Base-by-base conservation (phyloP, 1,140 invertebrate species). In the Philaenus spumarius region DNA sequence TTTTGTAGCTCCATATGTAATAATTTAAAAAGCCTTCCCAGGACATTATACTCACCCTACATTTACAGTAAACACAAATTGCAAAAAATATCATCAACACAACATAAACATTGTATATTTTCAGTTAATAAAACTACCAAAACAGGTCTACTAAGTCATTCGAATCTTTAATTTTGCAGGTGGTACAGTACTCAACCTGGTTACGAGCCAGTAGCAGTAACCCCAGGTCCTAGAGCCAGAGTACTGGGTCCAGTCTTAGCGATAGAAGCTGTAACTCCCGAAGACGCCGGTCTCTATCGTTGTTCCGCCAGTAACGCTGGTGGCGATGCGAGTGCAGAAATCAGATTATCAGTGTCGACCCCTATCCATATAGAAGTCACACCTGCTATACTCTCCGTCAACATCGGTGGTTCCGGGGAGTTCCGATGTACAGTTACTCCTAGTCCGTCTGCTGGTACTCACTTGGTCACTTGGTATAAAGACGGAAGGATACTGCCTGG, bases 391-490 rank as follows among this genome's bases (percentile, higher is more conserved):
- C 50, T 52, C 1, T 53, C 59, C 59, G 86, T 90, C 22, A 84
- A 89, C 68, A 80, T 89, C 66, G 88, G 87, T 19, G 82, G 86
- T 59, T 82, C 80, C 42, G 84, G 87, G 2, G 83, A 85, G 67
- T 89, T 93, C 67, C 78, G 81, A 51, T 93, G 90, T 70, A 72
- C 78, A 53, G 74, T 77, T 15, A 69, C 71, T 24, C 53, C 73
- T 70, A 57, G 45, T n/a, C 26, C 26, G 9, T 30, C 26, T 3
- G 30, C 61, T 17, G 64, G 62, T 7, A 59, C 65, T 3, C 66
- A 68, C 50, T 61, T 68, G 7, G 62, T 70, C 17, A 67, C 63
- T 0, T 90, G 87, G 87, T 85, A 83, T 71, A 87, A 89, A 71
- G 85, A 90, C 71, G 86, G 86, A 0, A 71, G 84, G 30, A 81